Percentiles rank a stretch among this genome's conserved stretches.
phyloP scores from a whole-genome alignment of 2,797 vertebrate species.

The Mustela erminea region DNA sequence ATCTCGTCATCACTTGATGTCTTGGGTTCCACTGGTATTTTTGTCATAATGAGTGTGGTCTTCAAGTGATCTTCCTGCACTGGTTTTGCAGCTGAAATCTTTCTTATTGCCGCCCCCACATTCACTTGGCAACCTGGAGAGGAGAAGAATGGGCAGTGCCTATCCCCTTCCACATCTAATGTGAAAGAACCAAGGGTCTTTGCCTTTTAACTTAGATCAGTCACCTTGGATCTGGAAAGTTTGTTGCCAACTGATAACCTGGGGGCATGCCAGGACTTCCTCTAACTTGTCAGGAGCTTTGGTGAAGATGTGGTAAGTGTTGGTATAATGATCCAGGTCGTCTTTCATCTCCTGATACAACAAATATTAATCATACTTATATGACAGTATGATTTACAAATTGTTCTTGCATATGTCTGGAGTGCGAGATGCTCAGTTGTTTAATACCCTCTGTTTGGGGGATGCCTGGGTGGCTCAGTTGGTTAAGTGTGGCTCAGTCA shows the following conservation, averaged over 20 bases:
- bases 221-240: constrained; percentile 63
- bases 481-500: no score
- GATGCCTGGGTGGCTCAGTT: no score
- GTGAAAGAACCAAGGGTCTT: not conserved
- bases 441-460: not conserved
- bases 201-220: not conserved
- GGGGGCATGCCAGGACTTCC: not conserved
- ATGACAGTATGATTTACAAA: not conserved
- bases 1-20: not conserved
- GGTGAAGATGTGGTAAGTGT: constrained; percentile 65
- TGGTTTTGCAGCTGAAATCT: constrained; percentile 32
- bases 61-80: not conserved
- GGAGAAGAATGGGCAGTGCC: not conserved
- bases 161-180: not conserved
- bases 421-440: not conserved
- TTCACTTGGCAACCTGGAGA: constrained; percentile 39
- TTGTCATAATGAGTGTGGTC: not conserved
- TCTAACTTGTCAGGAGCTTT: constrained; percentile 43
- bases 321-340: constrained; percentile 55
- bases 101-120: not conserved
- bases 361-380: not conserved
- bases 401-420: not conserved
- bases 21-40: not conserved
- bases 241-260: constrained; percentile 62
- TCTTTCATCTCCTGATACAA: constrained; percentile 60